Evolutionary conservation across 2,888 invertebrate species (phyloP).

Genomic region (Conops quadrifasciatus): DNA sequence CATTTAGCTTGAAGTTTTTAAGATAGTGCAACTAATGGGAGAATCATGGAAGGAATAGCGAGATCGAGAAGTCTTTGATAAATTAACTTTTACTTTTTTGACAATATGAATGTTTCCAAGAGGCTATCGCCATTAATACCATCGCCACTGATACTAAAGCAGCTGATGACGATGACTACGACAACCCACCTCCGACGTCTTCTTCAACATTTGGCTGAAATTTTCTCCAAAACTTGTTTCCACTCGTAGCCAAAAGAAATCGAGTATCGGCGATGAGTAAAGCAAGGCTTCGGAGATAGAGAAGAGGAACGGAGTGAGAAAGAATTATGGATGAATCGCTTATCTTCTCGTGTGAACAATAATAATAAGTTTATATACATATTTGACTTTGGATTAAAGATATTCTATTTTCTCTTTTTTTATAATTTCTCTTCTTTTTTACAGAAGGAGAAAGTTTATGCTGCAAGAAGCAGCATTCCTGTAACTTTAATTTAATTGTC

Average conservation of each 20-base stretch:
- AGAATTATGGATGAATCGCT: background rate
- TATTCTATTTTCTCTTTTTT: background rate
- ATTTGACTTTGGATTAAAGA: no score
- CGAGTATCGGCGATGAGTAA: background rate
- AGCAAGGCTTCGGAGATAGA: background rate
- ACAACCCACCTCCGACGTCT: background rate
- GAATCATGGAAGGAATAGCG: background rate
- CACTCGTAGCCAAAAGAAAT: background rate
- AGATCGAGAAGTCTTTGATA: conserved; percentile 1
- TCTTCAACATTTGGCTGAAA: background rate
- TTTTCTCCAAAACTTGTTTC: background rate
- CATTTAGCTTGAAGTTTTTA: background rate
- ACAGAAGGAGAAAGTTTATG: background rate
- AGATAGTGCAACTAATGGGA: background rate
- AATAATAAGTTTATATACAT: background rate
- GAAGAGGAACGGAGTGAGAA: background rate
- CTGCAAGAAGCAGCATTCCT: background rate
- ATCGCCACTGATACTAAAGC: background rate
- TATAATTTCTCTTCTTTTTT: background rate
- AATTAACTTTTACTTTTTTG: conserved; percentile 27
- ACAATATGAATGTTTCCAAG: background rate
- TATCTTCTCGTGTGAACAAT: background rate
- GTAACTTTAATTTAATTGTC: background rate
- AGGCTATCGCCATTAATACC: background rate
- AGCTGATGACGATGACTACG: background rate